Base-by-base conservation (phyloP, 2,888 invertebrate genomes). In the Entomobrya proxima region DNA sequence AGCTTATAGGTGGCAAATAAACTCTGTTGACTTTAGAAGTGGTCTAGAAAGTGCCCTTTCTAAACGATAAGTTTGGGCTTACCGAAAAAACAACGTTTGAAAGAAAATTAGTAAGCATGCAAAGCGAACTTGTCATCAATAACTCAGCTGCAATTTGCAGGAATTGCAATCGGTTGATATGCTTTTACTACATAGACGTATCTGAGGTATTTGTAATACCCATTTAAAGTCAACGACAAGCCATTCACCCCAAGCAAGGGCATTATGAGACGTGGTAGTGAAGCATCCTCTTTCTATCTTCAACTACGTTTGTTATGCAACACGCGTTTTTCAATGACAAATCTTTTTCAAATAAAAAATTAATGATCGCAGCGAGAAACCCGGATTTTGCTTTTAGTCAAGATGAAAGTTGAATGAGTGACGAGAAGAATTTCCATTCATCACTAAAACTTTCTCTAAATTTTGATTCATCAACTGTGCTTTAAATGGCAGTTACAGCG, bases 381-480 rank as follows among this genome's bases (percentile, higher is more conserved):
- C 27, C 32, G 9, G 21, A 32, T 52, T 50, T 50, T 47, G 6
- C 21, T 40, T 67, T 18, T 64, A 13, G 61, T 50, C 11, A 5
- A 55, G 44, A 58, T 11, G 9, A 44, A 37, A 21, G 3, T 7
- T 75, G 55, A 82, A 77, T 83, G 69, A 30, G 37, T 58, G 47
- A 52, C 64, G 50, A 64, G 30, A 7, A 67, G 21, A 7, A 15
- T 24, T 44, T 24, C 55, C 77, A 77, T 77, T 84, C 69, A 77
- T 69, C 30, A 67, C 32, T 76, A 83, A 74, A 40, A 67, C 75
- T 21, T 15, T 74, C 30, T 27, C 69, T 13, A 64, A 64, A 47
- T n/a, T n/a, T 76, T 83, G 72, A 47, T 72, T 72, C 47, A 72
- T 72, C 47, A 44, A 27, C 37, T 77, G 78, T 77, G 84, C 77